Conservation (phyloP, 2,113 vertebrate genomes). For the Microcebus ravelobensis region DNA sequence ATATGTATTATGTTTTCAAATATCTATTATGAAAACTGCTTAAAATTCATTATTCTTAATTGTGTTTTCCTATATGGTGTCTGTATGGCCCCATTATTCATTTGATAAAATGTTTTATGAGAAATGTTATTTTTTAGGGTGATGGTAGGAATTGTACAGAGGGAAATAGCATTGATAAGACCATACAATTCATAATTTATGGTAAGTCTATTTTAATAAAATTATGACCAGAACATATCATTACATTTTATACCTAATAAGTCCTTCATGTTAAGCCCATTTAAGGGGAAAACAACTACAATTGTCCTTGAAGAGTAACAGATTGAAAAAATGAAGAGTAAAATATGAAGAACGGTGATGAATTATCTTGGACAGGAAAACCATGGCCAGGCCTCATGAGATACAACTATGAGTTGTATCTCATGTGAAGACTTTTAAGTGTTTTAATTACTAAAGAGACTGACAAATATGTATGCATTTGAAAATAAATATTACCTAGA, state of each 20-base stretch:
- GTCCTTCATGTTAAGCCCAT: constrained; percentile 40
- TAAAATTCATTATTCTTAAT: constrained; percentile 79
- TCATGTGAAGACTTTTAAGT: constrained; percentile 18
- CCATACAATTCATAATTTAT: constrained; percentile 64
- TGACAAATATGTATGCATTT: background rate
- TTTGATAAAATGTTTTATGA: constrained; percentile 25
- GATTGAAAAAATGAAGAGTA: background rate
- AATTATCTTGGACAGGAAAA: background rate
- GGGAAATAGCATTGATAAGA: constrained; percentile 41
- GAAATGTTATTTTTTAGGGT: background rate
- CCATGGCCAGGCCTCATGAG: background rate
- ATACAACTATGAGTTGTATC: background rate
- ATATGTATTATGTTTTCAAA: constrained; percentile 48
- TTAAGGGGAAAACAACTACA: background rate
- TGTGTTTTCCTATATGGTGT: constrained; percentile 79
- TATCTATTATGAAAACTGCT: constrained; percentile 63
- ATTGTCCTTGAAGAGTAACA: background rate
- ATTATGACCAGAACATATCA: constrained; percentile 51
- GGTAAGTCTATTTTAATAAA: constrained; percentile 34
- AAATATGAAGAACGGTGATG: background rate
- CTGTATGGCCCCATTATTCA: constrained; percentile 58
- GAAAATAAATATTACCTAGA: background rate
- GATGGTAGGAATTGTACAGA: background rate
- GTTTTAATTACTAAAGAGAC: background rate
- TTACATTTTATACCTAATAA: constrained; percentile 69